These are phyloP conservation scores for Pollenia labialis DNA, from an alignment of 2,888 invertebrate genomes.

Conservation along the genomic window DNA sequence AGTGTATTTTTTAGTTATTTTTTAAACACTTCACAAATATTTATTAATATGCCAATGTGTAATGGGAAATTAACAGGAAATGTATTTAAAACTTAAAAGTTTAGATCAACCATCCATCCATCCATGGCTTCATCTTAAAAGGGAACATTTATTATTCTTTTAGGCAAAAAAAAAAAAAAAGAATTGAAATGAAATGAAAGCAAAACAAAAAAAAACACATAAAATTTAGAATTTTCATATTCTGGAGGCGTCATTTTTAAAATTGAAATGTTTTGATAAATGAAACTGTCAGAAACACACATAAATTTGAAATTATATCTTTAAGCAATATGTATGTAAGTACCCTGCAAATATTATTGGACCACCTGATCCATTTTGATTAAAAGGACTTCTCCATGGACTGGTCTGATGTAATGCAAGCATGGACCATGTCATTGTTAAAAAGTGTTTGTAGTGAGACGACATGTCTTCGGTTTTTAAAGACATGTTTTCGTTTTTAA, in stretches of 20 bases:
- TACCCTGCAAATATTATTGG: no score
- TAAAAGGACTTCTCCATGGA: no score
- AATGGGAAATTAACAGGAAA: slow-evolving; percentile 53
- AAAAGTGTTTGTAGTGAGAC: no score
- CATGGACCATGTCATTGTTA: no score
- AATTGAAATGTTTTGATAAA: slow-evolving; percentile 57
- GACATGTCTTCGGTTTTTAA: no score
- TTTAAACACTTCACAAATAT: slow-evolving; percentile 20
- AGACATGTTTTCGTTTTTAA: no score
- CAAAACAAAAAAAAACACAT: slow-evolving; percentile 1
- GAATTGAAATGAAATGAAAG: neutral
- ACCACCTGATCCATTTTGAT: no score
- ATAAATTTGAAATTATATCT: slow-evolving; percentile 48
- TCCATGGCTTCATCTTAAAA: neutral
- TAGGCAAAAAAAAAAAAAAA: neutral
- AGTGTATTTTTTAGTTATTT: neutral
- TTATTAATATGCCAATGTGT: slow-evolving; percentile 44
- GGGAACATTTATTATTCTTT: neutral
- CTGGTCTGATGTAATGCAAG: no score
- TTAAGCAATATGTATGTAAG: neutral
- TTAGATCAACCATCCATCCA: slow-evolving; percentile 57
- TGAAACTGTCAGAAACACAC: slow-evolving; percentile 56
- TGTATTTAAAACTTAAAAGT: slow-evolving; percentile 71
- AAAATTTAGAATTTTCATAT: slow-evolving; percentile 12
- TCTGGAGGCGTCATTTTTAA: slow-evolving; percentile 36